phyloP scores from a whole-genome alignment of 2,113 vertebrate genomes.

The Plotosus lineatus region DNA sequence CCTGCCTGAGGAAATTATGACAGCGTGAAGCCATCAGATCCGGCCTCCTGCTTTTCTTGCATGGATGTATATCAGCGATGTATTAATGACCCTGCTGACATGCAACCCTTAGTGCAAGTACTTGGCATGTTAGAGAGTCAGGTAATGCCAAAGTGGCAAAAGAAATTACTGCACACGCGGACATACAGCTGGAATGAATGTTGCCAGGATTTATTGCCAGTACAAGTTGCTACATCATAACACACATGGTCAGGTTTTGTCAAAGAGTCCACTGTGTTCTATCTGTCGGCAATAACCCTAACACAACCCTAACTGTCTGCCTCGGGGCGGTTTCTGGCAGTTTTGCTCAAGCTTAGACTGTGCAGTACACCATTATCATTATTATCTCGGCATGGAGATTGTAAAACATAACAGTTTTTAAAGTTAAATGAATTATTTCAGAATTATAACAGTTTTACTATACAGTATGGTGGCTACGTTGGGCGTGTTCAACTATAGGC shows the following conservation, averaged over 20 bases:
- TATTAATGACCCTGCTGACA: constrained; percentile 19
- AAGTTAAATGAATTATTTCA: no score
- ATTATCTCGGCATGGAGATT: neutral
- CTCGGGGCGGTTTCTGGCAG: neutral
- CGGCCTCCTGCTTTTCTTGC: constrained; percentile 22
- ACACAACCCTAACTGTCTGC: constrained; percentile 30
- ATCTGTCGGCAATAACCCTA: constrained; percentile 22
- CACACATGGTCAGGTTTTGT: constrained; percentile 15
- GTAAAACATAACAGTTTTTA: no score
- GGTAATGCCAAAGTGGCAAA: constrained; percentile 16
- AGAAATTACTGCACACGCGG: neutral
- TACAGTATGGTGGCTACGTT: neutral
- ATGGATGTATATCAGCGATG: constrained; percentile 17
- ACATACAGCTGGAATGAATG: constrained; percentile 31
- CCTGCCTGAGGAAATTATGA: constrained; percentile 20
- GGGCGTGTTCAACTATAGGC: no score
- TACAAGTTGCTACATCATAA: constrained; percentile 37
- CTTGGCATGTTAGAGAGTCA: constrained; percentile 20
- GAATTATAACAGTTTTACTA: no score
- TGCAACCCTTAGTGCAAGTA: constrained; percentile 30
- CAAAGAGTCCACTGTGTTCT: constrained; percentile 36
- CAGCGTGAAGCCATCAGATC: constrained; percentile 2
- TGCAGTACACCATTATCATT: neutral
- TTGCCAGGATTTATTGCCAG: constrained; percentile 17
- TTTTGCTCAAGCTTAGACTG: neutral